Evolutionary conservation across 2,113 vertebrate species (phyloP), one percentile per base, ranked within the genome.

Genomic region (Oxyruncus cristatus): DNA sequence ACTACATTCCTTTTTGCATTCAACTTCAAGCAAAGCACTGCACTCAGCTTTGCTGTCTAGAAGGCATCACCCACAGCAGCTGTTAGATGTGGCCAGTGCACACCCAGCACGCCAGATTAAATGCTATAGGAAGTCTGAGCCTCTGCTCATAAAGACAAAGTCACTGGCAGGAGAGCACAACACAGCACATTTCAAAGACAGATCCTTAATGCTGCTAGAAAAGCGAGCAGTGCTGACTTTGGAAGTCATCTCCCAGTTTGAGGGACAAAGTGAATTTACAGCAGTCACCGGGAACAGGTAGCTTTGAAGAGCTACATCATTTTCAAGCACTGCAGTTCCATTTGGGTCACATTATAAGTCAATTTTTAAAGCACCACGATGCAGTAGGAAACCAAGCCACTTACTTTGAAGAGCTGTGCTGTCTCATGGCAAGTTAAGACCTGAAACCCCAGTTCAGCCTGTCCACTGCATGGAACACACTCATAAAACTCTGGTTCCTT

Each of bases 401-500:
- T 97, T 97, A 99, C 99, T 98, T 98, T 99, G 94, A 98, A 99
- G 44, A 99, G 97, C 10, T 98, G 98, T 32, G 98, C 87, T 6
- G 96, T 97, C 91, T 99, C 98, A 59, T 96, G 97, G 94, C 97
- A 98, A 27, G 98, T 98, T 66, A 99, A 96, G 76, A 99, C 97
- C 96, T 98, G 98, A 97, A 98, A 99, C 12, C 95, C 98, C 94
- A 99, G 96, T 52, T 98, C 98, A 92, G 85, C 70, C 41, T 92
- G 96, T n/a, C 97, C 95, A 17, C 86, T 94, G 86, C 94, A 97
- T 5, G 95, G 97, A 71, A 97, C 83, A 28, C 99, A 99, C 95
- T 99, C 98, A 96, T 99, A 99, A 97, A 99, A 99, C 92, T 99
- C 99, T 15, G 99, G 99, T 55, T 98, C 97, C 91, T 98, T 98